Evolutionary conservation across 2,113 vertebrate genomes (phyloP).

Genomic region (Aythya baeri): DNA sequence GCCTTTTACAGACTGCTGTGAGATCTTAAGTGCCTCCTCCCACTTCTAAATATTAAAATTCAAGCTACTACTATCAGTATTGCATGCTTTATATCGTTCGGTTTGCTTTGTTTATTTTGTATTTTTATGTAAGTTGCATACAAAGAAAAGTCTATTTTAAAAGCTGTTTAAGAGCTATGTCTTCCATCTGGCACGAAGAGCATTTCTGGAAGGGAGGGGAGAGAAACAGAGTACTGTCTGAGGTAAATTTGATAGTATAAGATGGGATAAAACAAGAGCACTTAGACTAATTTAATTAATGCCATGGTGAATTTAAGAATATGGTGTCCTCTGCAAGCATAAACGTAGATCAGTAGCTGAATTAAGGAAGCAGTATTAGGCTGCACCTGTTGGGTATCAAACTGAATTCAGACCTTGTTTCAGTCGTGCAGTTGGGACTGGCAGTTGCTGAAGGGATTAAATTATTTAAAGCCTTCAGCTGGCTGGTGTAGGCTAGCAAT

Average conservation of each 20-base stretch:
- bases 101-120: background rate
- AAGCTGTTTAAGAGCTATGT: constrained; percentile 28
- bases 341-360: constrained; percentile 69
- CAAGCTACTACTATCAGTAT: background rate
- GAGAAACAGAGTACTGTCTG: constrained; percentile 39
- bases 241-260: constrained; percentile 62
- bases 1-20: background rate
- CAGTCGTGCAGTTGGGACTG: constrained; percentile 80
- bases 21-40: background rate
- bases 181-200: constrained; percentile 16
- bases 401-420: constrained; percentile 81
- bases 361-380: constrained; percentile 64
- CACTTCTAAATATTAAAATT: background rate
- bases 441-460: constrained; percentile 88
- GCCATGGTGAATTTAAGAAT: constrained; percentile 67
- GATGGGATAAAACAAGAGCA: constrained; percentile 63
- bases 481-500: constrained; percentile 81
- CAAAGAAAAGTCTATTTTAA: constrained; percentile 20
- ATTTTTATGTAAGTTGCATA: background rate
- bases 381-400: constrained; percentile 82
- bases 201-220: constrained; percentile 41
- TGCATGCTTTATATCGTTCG: background rate
- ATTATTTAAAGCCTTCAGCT: constrained; percentile 88
- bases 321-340: constrained; percentile 42
- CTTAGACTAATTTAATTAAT: constrained; percentile 73